These are phyloP conservation scores for Furcifer pardalis DNA, from an alignment of 2,797 vertebrate genomes.

Conservation along the genomic window DNA sequence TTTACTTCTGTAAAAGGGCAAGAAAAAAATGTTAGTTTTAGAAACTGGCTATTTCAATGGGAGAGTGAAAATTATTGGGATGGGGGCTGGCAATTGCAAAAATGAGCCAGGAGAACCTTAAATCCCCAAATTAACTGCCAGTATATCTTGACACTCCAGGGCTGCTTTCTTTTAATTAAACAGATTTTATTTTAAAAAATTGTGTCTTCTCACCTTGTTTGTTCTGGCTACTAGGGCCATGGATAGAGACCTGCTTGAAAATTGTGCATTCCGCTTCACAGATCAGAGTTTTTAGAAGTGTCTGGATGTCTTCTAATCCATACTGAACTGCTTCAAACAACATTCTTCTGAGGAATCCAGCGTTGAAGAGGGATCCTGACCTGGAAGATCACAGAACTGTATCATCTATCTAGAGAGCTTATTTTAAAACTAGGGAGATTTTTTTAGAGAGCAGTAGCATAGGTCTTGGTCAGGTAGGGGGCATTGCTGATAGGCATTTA, in stretches of 20 bases:
- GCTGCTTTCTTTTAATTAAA: neutral
- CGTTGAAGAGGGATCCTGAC: constrained; percentile 91
- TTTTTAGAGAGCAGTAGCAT: neutral
- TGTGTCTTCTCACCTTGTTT: constrained; percentile 83
- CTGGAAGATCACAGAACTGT: constrained; percentile 65
- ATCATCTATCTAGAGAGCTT: constrained; percentile 25
- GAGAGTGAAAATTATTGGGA: too few relatives aligned
- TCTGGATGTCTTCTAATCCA: constrained; percentile 90
- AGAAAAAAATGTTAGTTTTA: too few relatives aligned
- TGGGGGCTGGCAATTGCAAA: neutral
- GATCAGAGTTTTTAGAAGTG: constrained; percentile 90
- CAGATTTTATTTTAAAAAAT: neutral
- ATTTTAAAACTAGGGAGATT: constrained; percentile 2
- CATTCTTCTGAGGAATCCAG: constrained; percentile 93
- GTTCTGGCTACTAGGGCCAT: constrained; percentile 73
- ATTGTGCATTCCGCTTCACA: constrained; percentile 93
- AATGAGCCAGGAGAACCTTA: neutral
- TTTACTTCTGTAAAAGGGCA: too few relatives aligned
- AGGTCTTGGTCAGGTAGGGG: neutral
- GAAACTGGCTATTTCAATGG: too few relatives aligned
- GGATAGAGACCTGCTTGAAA: constrained; percentile 80
- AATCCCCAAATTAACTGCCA: neutral
- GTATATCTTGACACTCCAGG: neutral
- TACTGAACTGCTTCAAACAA: constrained; percentile 85
- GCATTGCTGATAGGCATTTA: neutral